Evolutionary conservation across 2,888 invertebrate genomes (phyloP).

Genomic region (Drosophila recens): DNA sequence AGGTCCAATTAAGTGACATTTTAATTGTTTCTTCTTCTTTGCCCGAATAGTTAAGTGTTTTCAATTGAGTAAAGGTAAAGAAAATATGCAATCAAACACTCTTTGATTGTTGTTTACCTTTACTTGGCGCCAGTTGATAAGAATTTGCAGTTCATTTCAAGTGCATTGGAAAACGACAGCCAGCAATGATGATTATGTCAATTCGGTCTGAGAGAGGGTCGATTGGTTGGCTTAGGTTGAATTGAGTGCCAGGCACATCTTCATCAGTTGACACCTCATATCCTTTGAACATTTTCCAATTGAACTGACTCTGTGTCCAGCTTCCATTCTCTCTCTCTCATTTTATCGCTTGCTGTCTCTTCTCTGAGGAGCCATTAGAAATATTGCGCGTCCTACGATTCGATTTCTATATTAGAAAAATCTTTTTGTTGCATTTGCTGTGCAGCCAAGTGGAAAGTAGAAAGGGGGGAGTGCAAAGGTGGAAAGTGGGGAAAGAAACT

Average conservation of each 20-base stretch:
- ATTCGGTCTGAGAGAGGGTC: conserved; percentile 1
- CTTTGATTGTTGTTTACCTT: conserved; percentile 21
- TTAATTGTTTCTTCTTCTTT: not conserved
- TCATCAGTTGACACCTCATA: conserved; percentile 74
- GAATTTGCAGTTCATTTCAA: conserved; percentile 18
- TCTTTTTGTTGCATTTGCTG: conserved; percentile 58
- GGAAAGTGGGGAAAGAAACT: conserved; percentile 9
- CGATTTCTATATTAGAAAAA: conserved; percentile 78
- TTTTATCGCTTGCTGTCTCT: conserved; percentile 5
- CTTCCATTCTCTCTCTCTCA: conserved; percentile 1
- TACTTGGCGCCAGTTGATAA: conserved; percentile 12
- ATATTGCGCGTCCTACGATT: conserved; percentile 69
- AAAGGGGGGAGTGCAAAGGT: conserved; percentile 19
- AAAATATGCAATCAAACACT: conserved; percentile 4
- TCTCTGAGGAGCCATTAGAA: conserved; percentile 65
- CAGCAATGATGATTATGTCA: conserved; percentile 36
- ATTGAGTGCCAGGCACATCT: conserved; percentile 45
- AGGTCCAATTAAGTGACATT: conserved; percentile 8
- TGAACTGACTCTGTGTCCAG: conserved; percentile 48
- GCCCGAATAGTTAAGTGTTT: not conserved
- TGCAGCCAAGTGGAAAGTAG: conserved; percentile 58
- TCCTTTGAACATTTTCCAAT: conserved; percentile 78
- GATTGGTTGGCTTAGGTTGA: conserved; percentile 12
- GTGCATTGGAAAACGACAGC: conserved; percentile 20
- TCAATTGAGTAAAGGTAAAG: not conserved